These are phyloP conservation scores for Agrenia bidenticulata DNA, from an alignment of 2,888 invertebrate genomes.

Conservation along the genomic window DNA sequence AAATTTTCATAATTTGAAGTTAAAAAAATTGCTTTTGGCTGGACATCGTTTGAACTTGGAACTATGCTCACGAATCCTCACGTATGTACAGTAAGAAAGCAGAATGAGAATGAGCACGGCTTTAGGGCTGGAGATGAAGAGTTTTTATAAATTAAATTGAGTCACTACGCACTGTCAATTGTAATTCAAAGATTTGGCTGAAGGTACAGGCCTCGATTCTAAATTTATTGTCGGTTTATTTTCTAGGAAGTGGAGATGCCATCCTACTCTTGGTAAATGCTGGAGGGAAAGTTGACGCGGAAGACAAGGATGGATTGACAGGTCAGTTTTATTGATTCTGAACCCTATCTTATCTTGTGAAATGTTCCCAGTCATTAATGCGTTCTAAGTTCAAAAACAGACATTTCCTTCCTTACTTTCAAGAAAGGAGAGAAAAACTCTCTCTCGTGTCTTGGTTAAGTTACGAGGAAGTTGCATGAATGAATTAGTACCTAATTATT, in stretches of 20 bases:
- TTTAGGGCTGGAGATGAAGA: too few species aligned
- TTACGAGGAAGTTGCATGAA: not conserved
- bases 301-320: constrained; percentile 90
- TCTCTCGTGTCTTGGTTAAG: too few species aligned
- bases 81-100: not conserved
- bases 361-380: not conserved
- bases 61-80: not conserved
- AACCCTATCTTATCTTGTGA: not conserved
- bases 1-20: too few species aligned
- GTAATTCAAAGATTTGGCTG: too few species aligned
- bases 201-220: too few species aligned
- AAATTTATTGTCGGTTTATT: not conserved
- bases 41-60: too few species aligned
- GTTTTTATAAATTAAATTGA: too few species aligned
- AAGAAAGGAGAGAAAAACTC: too few species aligned
- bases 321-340: constrained; percentile 54
- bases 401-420: not conserved
- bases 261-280: constrained; percentile 83
- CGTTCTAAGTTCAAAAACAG: not conserved
- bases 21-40: too few species aligned
- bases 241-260: constrained; percentile 79
- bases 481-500: constrained; percentile 9
- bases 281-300: constrained; percentile 76
- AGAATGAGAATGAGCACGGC: not conserved
- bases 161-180: too few species aligned